phyloP scores from a whole-genome alignment of 2,797 vertebrate species.

The Spheniscus humboldti region DNA sequence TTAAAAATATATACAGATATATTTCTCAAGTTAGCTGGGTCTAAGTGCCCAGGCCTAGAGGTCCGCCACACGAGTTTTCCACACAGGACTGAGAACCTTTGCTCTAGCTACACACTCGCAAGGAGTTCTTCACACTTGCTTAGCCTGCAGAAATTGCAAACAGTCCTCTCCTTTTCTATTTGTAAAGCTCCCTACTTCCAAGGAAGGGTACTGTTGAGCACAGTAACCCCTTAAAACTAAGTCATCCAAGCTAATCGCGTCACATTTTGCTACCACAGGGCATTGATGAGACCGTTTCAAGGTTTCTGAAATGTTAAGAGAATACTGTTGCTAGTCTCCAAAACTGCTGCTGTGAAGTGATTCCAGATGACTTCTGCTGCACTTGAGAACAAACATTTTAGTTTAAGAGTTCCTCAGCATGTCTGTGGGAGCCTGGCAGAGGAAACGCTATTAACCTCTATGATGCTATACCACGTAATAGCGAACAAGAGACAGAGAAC shows the following conservation, averaged over 20 bases:
- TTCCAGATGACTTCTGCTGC: neutral
- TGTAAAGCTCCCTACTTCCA: neutral
- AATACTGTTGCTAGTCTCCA: neutral
- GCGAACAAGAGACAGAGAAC: neutral
- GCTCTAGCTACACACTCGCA: neutral
- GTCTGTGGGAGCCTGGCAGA: neutral
- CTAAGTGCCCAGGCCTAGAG: neutral
- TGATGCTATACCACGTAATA: fast-evolving
- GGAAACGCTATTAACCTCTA: neutral
- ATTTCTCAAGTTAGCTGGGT: neutral
- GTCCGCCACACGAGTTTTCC: fast-evolving
- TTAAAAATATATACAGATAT: fast-evolving
- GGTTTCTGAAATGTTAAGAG: neutral
- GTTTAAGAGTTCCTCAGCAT: neutral
- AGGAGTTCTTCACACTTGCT: neutral
- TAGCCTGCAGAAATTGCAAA: neutral
- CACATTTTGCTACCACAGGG: no score
- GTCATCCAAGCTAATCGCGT: fast-evolving
- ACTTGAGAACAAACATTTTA: neutral
- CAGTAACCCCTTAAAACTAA: neutral
- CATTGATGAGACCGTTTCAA: fast-evolving
- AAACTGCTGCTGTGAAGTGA: neutral
- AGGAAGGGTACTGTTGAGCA: neutral
- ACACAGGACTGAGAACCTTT: neutral
- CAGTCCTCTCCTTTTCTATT: neutral